phyloP scores from a whole-genome alignment of 2,888 invertebrate species.

The Andrena bicolor region DNA sequence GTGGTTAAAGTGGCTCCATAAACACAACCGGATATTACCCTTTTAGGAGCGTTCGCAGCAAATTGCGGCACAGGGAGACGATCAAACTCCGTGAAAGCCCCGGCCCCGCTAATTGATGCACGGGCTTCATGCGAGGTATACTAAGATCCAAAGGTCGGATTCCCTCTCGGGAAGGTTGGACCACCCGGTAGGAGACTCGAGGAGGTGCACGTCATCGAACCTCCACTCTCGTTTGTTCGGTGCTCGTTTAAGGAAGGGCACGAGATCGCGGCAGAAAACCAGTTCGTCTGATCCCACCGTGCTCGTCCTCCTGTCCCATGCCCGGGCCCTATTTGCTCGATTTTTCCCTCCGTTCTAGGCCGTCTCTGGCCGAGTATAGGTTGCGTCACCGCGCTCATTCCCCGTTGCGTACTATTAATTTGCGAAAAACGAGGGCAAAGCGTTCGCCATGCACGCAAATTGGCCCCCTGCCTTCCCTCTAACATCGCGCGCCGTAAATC shows the following conservation, averaged over 20 bases:
- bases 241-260: conserved; percentile 34
- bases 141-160: conserved; percentile 30
- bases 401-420: conserved; percentile 37
- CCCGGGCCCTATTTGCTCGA: conserved; percentile 16
- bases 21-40: conserved; percentile 15
- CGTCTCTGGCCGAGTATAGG: conserved; percentile 1
- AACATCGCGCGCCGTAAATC: conserved; percentile 53
- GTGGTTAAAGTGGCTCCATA: background rate
- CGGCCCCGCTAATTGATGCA: conserved; percentile 50
- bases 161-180: conserved; percentile 38
- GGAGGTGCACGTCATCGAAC: conserved; percentile 50
- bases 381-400: conserved; percentile 34
- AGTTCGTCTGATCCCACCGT: conserved; percentile 31
- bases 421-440: conserved; percentile 25
- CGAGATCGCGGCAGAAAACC: conserved; percentile 39
- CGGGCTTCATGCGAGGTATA: conserved; percentile 35
- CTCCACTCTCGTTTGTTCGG: conserved; percentile 48
- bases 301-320: background rate
- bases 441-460: conserved; percentile 37
- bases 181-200: conserved; percentile 52
- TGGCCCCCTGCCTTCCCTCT: conserved; percentile 29
- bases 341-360: conserved; percentile 9
- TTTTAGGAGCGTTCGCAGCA: conserved; percentile 18
- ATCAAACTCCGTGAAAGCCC: conserved; percentile 32
- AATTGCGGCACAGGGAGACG: conserved; percentile 41